Percentiles rank a stretch among this genome's conserved stretches.
phyloP scores from a whole-genome alignment of 1,140 invertebrate species.

The Ylistrum balloti region DNA sequence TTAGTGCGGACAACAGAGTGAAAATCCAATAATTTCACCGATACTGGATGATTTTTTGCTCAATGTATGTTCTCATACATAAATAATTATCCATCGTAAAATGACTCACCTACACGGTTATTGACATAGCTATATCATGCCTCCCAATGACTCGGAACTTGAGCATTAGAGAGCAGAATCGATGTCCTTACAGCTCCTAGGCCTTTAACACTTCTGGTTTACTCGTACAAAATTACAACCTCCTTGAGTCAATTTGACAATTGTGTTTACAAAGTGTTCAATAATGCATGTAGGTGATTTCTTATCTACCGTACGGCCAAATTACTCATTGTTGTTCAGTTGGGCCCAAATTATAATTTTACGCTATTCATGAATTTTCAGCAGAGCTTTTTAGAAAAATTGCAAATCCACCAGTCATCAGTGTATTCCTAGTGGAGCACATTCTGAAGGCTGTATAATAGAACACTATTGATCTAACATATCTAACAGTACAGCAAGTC shows the following conservation, averaged over 20 bases:
- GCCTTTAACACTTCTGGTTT: not conserved
- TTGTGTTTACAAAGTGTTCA: conserved; percentile 34
- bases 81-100: conserved; percentile 28
- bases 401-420: not conserved
- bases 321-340: not conserved
- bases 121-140: not conserved
- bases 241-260: not conserved
- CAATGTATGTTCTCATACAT: not conserved
- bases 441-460: not conserved
- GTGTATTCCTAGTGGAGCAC: not conserved
- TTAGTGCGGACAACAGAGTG: not conserved
- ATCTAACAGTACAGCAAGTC: not conserved
- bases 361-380: conserved; percentile 21
- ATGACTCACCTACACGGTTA: not conserved
- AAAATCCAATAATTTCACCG: conserved; percentile 35
- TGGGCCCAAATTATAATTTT: conserved; percentile 4
- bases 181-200: conserved; percentile 1
- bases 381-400: not conserved
- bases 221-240: not conserved
- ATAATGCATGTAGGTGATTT: not conserved
- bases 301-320: not conserved
- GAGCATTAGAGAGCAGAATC: conserved; percentile 20
- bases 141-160: not conserved
- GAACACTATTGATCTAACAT: not conserved
- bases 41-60: conserved; percentile 15